Conservation (phyloP, 2,888 invertebrate species). For the Thymelicus lineola region DNA sequence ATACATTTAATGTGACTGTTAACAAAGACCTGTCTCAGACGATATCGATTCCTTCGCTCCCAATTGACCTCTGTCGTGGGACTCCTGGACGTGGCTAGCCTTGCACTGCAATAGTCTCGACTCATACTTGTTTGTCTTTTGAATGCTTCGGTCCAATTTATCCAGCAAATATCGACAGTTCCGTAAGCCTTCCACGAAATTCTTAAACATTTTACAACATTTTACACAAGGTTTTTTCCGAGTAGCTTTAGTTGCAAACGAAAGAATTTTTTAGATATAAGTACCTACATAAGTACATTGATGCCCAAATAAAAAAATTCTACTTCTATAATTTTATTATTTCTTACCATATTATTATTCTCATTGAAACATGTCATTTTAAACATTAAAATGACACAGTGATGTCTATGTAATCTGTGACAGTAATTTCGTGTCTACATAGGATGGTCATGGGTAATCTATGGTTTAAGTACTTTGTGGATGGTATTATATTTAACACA, state of each 20-base stretch:
- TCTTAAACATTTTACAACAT: too few relatives aligned
- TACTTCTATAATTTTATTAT: background rate
- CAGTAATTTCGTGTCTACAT: too few relatives aligned
- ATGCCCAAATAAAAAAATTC: too few relatives aligned
- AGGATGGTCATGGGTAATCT: too few relatives aligned
- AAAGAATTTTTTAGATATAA: too few relatives aligned
- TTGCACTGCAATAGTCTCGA: conserved; percentile 61
- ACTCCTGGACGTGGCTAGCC: conserved; percentile 59
- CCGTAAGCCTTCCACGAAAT: conserved; percentile 61
- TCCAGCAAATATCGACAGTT: conserved; percentile 64
- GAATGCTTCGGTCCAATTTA: conserved; percentile 62
- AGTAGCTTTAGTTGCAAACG: too few relatives aligned
- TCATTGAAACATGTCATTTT: background rate
- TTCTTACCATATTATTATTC: background rate
- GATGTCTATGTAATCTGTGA: too few relatives aligned
- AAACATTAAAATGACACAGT: background rate
- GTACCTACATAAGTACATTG: too few relatives aligned
- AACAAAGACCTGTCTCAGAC: conserved; percentile 45
- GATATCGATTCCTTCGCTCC: conserved; percentile 49
- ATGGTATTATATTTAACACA: too few relatives aligned
- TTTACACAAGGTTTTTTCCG: too few relatives aligned
- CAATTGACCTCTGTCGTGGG: conserved; percentile 53
- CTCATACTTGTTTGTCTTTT: conserved; percentile 66
- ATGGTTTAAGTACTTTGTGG: too few relatives aligned
- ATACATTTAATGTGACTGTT: background rate